Percentiles rank a stretch among this genome's conserved stretches.
Evolutionary conservation across 2,113 vertebrate genomes (phyloP).

Genomic region (Onychorhynchus coronatus): DNA sequence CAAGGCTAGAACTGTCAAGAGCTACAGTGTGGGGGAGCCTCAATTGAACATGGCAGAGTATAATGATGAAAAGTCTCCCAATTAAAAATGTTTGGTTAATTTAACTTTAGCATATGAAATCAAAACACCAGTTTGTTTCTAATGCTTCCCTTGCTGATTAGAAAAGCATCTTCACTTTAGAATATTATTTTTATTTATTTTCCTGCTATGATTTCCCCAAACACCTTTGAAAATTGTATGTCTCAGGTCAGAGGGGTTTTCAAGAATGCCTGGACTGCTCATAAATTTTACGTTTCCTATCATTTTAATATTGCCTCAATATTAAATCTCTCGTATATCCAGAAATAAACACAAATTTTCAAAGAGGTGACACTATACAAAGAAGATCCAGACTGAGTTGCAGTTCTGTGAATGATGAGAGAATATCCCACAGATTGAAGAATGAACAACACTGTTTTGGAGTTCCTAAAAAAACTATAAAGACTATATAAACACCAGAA

Average conservation of each 20-base stretch:
- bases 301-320: not conserved
- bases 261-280: not conserved
- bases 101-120: not conserved
- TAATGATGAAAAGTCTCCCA: not conserved
- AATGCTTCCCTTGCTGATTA: not conserved
- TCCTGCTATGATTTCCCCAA: not conserved
- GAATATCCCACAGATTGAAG: not conserved
- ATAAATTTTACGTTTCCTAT: not conserved
- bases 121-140: not conserved
- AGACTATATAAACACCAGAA: not conserved
- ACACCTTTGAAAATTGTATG: not conserved
- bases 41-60: not conserved
- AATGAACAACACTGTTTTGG: not conserved
- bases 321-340: not conserved
- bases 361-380: not conserved
- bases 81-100: not conserved
- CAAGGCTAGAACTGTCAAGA: not conserved
- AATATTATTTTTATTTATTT: not conserved
- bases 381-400: not conserved
- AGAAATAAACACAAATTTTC: not conserved
- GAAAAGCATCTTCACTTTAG: not conserved
- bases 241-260: not conserved
- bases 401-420: not conserved
- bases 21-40: not conserved
- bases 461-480: not conserved